Conservation (phyloP, 2,113 vertebrate genomes). For the Scolopax mira region DNA sequence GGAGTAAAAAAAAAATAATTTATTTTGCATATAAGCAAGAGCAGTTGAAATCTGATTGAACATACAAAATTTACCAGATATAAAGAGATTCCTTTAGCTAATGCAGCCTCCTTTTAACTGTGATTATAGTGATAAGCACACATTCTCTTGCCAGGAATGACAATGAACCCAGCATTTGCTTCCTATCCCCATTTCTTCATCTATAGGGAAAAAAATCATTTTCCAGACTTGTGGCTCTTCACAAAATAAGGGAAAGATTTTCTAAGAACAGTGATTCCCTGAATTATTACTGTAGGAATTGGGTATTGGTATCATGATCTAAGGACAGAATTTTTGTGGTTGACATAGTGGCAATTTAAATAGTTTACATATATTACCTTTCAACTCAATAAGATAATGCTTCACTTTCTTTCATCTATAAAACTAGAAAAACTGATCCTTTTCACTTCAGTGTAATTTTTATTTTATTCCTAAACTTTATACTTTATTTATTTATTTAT, state of each 20-base stretch:
- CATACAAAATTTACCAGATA: background rate
- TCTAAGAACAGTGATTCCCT: background rate
- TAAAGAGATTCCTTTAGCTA: background rate
- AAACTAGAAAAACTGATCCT: background rate
- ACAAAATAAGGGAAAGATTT: background rate
- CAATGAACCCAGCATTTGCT: background rate
- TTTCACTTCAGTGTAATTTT: background rate
- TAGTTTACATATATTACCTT: background rate
- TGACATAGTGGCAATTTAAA: background rate
- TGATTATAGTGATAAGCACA: background rate
- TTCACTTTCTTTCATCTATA: background rate
- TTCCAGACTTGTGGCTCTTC: background rate
- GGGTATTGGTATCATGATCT: background rate
- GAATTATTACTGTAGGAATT: background rate
- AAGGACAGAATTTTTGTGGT: background rate
- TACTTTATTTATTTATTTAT: background rate
- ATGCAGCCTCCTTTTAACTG: background rate
- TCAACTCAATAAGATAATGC: background rate
- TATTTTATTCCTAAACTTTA: background rate
- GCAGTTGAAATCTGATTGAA: background rate
- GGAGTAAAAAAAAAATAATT: background rate
- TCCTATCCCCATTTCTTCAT: background rate
- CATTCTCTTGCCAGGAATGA: background rate
- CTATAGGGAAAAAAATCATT: background rate
- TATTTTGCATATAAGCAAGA: background rate